Evolutionary conservation across 2,113 vertebrate species (phyloP), one percentile per base, ranked within the genome.

Genomic region (Chrysemys picta): DNA sequence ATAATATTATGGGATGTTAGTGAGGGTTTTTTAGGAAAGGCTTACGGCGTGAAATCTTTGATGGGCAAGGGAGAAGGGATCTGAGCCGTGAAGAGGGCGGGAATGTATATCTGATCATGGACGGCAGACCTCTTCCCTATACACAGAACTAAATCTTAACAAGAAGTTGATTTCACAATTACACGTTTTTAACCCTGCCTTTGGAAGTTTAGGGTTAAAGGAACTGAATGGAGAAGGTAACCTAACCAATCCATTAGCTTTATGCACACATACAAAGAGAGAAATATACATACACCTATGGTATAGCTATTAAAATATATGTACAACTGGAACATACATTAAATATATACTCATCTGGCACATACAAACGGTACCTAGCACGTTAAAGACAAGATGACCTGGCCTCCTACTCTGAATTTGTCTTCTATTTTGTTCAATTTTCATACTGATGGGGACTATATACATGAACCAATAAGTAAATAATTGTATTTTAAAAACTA

Each of bases 181-280:
- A 13, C 16, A 13, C 1, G 0, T 2, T 0, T 2, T 6, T 8
- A 81, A 4, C 80, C 17, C 13, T 3, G 19, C 6, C 0, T 72
- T 54, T 83, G 25, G 31, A 62, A 94, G 49, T 3, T 3, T 3
- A 16, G 9, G 16, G 8, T 47, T 4, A 21, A 22, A 81, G 21
- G 24, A 4, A 90, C 80, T 2, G 4, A 35, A 4, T 29, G 10
- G 31, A 11, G 10, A 35, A 56, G 42, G 29, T 6, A 45, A 5
- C 21, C 52, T 38, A 8, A 8, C 25, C 42, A 49, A 9, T 12
- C 10, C 42, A 10, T 53, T 57, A 16, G 21, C 35, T n/a, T 6
- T 22, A 52, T 5, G 27, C 72, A 25, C 75, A 45, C 75, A 27
- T 27, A 17, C 24, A 56, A 19, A 31, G 22, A 45, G 31, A 47